Evolutionary conservation across 2,888 invertebrate species (phyloP).

Genomic region (Clusia tigrina): DNA sequence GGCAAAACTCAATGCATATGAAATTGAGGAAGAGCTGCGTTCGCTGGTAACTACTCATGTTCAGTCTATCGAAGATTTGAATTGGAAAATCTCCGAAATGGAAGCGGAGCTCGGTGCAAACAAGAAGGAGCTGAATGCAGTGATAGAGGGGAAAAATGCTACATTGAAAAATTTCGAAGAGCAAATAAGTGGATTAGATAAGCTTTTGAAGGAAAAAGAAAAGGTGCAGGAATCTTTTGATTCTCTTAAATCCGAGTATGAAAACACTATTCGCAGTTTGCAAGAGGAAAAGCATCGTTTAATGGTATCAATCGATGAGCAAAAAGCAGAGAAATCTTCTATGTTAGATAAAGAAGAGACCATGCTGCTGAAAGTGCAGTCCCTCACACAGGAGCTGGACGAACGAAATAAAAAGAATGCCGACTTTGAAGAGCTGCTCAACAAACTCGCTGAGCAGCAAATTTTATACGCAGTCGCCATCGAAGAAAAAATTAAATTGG

Average conservation of each 20-base stretch:
- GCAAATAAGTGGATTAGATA: background rate
- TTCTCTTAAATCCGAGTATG: background rate
- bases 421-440: slow-evolving; percentile 24
- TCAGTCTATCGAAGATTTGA: no score
- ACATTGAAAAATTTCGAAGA: no score
- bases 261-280: background rate
- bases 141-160: no score
- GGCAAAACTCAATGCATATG: no score
- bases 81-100: no score
- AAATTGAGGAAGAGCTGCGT: no score
- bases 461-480: background rate
- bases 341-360: slow-evolving; percentile 30
- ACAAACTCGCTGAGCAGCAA: slow-evolving; percentile 30
- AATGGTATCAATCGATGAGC: background rate
- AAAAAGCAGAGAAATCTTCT: background rate
- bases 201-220: slow-evolving; percentile 2
- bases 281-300: background rate
- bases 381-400: slow-evolving; percentile 28
- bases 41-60: no score
- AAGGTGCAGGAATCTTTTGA: slow-evolving; percentile 1
- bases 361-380: slow-evolving; percentile 29
- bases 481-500: slow-evolving; percentile 24
- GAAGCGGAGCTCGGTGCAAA: no score
- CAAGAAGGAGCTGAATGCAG: no score
- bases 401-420: slow-evolving; percentile 22